phyloP scores from a whole-genome alignment of 2,797 vertebrate species.

The Anableps anableps region DNA sequence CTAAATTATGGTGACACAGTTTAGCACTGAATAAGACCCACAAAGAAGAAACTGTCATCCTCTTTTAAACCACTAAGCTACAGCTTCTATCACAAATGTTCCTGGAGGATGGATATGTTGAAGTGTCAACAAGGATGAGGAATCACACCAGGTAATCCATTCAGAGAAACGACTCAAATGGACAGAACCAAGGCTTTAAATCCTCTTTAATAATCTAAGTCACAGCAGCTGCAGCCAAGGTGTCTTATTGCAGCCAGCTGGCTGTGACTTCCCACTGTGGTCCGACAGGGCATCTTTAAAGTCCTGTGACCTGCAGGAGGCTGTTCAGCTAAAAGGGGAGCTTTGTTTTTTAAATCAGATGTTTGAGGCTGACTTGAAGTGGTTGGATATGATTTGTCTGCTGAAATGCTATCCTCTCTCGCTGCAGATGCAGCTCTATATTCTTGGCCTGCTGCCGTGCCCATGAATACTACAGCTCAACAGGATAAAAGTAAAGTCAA shows the following conservation, averaged over 20 bases:
- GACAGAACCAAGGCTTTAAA: conserved; percentile 1
- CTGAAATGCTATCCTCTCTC: background rate
- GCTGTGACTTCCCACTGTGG: background rate
- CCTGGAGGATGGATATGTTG: background rate
- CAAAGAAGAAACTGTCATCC: background rate
- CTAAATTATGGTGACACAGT: background rate
- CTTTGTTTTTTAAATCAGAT: background rate
- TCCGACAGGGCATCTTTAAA: background rate
- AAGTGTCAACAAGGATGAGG: background rate
- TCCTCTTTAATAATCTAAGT: background rate
- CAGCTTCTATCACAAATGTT: background rate
- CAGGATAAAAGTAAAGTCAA: background rate
- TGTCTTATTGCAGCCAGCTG: background rate
- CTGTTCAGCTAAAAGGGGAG: background rate
- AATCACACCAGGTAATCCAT: background rate
- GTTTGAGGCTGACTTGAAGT: background rate
- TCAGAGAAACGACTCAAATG: background rate
- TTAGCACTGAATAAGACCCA: background rate
- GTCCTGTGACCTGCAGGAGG: background rate
- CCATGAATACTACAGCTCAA: background rate
- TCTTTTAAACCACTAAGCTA: background rate
- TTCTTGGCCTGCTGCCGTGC: background rate
- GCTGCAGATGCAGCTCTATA: background rate
- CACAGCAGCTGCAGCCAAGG: background rate
- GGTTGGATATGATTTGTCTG: background rate